A percentile compares a stretch with the other conserved stretches of the same genome.
Evolutionary conservation across 2,797 vertebrate genomes (phyloP).

Genomic region (Rhynchonycteris naso): DNA sequence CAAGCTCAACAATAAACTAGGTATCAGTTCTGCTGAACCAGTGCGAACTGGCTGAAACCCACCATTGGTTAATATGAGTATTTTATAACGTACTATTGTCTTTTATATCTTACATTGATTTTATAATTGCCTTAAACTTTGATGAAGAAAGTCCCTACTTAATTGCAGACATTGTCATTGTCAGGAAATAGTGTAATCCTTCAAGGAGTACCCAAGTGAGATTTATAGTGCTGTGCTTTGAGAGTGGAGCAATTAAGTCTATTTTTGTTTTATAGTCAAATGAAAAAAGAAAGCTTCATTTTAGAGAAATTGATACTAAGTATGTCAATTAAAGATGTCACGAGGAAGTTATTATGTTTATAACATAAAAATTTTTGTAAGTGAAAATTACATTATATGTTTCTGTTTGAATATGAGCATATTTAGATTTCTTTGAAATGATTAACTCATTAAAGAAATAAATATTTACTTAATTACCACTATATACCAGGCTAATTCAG

Average conservation of each 20-base stretch:
- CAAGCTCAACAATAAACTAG: too few species aligned
- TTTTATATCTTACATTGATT: slow-evolving; percentile 28
- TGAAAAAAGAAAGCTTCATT: background rate
- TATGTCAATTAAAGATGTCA: background rate
- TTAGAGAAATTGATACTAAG: background rate
- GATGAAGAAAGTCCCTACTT: background rate
- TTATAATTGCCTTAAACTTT: slow-evolving; percentile 33
- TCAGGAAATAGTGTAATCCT: background rate
- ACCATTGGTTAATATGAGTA: too few species aligned
- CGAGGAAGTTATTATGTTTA: background rate
- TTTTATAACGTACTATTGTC: slow-evolving; percentile 6
- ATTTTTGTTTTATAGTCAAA: slow-evolving; percentile 40
- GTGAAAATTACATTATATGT: background rate
- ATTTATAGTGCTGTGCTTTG: background rate
- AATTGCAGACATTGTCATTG: slow-evolving; percentile 32
- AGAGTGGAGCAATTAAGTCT: background rate
- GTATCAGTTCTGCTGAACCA: too few species aligned
- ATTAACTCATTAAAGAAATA: background rate
- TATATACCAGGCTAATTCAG: background rate
- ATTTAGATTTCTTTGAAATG: slow-evolving; percentile 52
- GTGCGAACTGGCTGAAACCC: too few species aligned
- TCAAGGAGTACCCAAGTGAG: background rate
- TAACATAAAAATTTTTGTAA: background rate
- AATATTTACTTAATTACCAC: background rate
- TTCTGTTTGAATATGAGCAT: background rate